phyloP scores from a whole-genome alignment of 2,113 vertebrate species.

The Orycteropus afer region DNA sequence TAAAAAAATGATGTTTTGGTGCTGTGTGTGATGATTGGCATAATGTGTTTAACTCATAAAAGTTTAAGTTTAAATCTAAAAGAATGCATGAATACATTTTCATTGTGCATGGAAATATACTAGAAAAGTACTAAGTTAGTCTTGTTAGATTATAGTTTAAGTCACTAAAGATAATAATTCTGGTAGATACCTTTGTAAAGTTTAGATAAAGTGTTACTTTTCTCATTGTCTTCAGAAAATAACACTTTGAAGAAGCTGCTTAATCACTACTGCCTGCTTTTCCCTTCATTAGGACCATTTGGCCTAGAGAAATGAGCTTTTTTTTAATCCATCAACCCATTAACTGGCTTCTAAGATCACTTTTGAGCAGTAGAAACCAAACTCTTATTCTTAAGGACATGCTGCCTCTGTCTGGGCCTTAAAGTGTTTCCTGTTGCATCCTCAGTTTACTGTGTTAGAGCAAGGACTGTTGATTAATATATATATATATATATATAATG shows the following conservation, averaged over 20 bases:
- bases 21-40: conserved; percentile 23
- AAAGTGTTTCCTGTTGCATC: conserved; percentile 42
- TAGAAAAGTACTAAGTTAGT: conserved; percentile 47
- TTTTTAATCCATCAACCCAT: not conserved
- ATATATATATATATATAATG: conserved; percentile 27
- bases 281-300: not conserved
- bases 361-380: conserved; percentile 23
- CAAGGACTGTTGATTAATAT: not conserved
- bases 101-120: not conserved
- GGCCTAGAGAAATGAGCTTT: not conserved
- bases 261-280: not conserved
- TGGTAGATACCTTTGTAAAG: not conserved
- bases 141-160: conserved; percentile 8
- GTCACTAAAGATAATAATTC: conserved; percentile 7
- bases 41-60: conserved; percentile 25
- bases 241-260: conserved; percentile 23
- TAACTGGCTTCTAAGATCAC: not conserved
- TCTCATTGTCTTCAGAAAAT: conserved; percentile 11
- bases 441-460: not conserved
- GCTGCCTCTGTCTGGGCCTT: not conserved
- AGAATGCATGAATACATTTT: conserved; percentile 24
- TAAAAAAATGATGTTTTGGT: conserved; percentile 35
- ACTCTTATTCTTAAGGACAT: conserved; percentile 13
- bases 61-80: conserved; percentile 35
- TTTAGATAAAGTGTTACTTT: conserved; percentile 45